phyloP scores from a whole-genome alignment of 2,888 invertebrate genomes.

The Scaptomyza reducta region DNA sequence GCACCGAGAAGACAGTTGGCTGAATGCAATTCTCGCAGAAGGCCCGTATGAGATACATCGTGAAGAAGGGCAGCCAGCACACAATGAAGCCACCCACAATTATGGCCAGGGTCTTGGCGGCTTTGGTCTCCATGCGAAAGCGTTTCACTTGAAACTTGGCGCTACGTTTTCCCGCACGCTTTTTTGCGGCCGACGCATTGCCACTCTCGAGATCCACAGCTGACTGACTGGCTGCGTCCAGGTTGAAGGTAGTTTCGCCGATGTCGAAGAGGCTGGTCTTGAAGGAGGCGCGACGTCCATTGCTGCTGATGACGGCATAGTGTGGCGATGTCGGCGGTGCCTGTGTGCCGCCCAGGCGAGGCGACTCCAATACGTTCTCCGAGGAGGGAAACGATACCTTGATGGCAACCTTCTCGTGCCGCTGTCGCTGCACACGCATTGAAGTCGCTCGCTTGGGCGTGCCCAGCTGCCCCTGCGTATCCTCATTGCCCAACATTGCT shows the following conservation, averaged over 20 bases:
- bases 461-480: slow-evolving; percentile 80
- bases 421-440: slow-evolving; percentile 86
- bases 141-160: slow-evolving; percentile 95
- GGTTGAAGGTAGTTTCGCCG: slow-evolving; percentile 82
- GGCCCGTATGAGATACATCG: slow-evolving; percentile 95
- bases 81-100: slow-evolving; percentile 98
- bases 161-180: slow-evolving; percentile 92
- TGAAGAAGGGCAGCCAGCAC: slow-evolving; percentile 99
- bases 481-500: slow-evolving; percentile 51
- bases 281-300: slow-evolving; percentile 79
- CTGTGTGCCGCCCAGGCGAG: slow-evolving; percentile 65
- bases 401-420: slow-evolving; percentile 92
- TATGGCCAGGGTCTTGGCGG: slow-evolving; percentile 97
- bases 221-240: slow-evolving; percentile 56
- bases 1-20: slow-evolving; percentile 93
- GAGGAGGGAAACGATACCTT: slow-evolving; percentile 93
- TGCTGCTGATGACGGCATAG: slow-evolving; percentile 71
- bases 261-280: slow-evolving; percentile 82
- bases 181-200: slow-evolving; percentile 84
- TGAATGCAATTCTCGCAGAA: slow-evolving; percentile 94
- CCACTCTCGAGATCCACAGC: slow-evolving; percentile 60
- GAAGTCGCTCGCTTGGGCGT: slow-evolving; percentile 85
- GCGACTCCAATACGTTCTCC: slow-evolving; percentile 86
- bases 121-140: slow-evolving; percentile 97
- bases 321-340: slow-evolving; percentile 60